phyloP scores from a whole-genome alignment of 2,888 invertebrate species.

The Amiota mariae region DNA sequence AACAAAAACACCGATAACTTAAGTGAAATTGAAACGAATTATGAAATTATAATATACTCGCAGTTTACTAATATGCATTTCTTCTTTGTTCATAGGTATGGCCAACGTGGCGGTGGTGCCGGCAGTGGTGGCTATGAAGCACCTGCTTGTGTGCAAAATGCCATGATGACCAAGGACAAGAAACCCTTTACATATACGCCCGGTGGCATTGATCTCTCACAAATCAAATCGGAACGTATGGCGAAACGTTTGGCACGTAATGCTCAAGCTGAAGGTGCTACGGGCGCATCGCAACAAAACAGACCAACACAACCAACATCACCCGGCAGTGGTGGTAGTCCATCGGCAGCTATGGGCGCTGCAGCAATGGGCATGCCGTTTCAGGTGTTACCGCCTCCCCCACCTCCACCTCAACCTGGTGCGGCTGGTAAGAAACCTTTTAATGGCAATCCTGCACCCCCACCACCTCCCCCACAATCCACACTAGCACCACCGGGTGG shows the following conservation, averaged over 20 bases:
- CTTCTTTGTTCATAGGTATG: conserved; percentile 58
- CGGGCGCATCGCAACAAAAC: conserved; percentile 76
- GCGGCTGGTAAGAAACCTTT: conserved; percentile 69
- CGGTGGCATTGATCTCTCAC: conserved; percentile 91
- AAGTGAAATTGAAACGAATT: conserved; percentile 43
- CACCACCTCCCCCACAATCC: conserved; percentile 70
- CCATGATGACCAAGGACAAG: conserved; percentile 96
- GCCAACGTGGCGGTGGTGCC: conserved; percentile 70
- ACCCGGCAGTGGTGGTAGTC: conserved; percentile 64
- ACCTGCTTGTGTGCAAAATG: conserved; percentile 92
- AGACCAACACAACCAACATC: conserved; percentile 71
- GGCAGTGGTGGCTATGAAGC: conserved; percentile 77
- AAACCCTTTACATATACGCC: conserved; percentile 98
- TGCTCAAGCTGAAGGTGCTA: conserved; percentile 81
- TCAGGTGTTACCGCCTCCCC: conserved; percentile 72
- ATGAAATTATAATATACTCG: conserved; percentile 29
- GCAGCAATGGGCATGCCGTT: conserved; percentile 63
- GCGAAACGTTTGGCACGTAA: conserved; percentile 82
- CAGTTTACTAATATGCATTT: conserved; percentile 41
- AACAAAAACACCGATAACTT: background rate
- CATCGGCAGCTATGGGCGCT: conserved; percentile 74
- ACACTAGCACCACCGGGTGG: conserved; percentile 71
- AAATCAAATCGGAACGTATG: conserved; percentile 93
- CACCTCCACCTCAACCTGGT: conserved; percentile 73
- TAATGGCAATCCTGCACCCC: conserved; percentile 75